Conservation (phyloP, 2,888 invertebrate genomes). For the Luffia ferchaultella region DNA sequence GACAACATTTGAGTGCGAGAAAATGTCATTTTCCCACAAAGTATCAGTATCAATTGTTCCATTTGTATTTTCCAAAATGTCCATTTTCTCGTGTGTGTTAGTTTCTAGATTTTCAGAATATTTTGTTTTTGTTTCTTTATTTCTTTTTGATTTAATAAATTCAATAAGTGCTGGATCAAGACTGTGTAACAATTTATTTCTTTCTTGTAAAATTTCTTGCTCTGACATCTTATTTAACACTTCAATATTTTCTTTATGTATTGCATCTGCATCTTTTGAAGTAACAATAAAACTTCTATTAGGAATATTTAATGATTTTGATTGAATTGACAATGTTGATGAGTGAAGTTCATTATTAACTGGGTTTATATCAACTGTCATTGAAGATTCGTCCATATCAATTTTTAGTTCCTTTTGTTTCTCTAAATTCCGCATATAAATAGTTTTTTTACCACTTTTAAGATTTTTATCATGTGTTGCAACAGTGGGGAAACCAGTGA, state of each 20-base stretch:
- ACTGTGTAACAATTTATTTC: constrained; percentile 68
- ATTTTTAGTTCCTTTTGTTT: constrained; percentile 16
- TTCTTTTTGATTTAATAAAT: constrained; percentile 63
- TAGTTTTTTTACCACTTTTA: constrained; percentile 40
- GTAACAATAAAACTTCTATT: constrained; percentile 55
- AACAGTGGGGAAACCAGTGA: constrained; percentile 59
- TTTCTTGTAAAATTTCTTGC: constrained; percentile 79
- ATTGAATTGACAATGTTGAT: no score
- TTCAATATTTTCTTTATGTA: constrained; percentile 79
- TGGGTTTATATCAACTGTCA: not conserved
- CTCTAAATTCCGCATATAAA: constrained; percentile 56
- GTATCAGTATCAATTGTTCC: constrained; percentile 20
- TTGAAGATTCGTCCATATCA: constrained; percentile 33
- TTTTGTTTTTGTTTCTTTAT: constrained; percentile 16
- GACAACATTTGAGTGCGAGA: constrained; percentile 67
- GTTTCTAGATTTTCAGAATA: constrained; percentile 3
- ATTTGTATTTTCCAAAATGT: constrained; percentile 30
- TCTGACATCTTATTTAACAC: constrained; percentile 73
- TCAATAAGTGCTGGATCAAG: constrained; percentile 73
- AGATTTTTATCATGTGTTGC: constrained; percentile 37
- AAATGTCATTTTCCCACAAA: constrained; percentile 63
- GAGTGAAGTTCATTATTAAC: no score
- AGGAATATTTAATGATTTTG: constrained; percentile 28
- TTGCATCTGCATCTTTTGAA: constrained; percentile 56
- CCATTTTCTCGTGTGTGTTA: constrained; percentile 26